phyloP scores from a whole-genome alignment of 2,888 invertebrate genomes.

The Micoletzkya japonica region DNA sequence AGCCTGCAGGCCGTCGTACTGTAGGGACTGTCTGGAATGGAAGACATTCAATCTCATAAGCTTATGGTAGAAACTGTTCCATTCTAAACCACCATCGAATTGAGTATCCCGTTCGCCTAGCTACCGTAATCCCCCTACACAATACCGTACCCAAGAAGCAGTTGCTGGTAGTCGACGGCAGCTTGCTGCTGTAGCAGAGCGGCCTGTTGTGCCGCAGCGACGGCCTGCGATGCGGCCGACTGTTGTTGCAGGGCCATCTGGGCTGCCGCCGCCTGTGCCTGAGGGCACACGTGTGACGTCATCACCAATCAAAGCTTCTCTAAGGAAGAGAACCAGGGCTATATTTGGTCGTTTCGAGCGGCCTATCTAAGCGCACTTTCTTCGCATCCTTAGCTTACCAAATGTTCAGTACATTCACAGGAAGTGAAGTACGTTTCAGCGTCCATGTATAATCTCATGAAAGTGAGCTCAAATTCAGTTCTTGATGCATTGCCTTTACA shows the following conservation, averaged over 20 bases:
- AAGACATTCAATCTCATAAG: neutral
- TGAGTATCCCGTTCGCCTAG: neutral
- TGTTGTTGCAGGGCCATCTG: conserved; percentile 2
- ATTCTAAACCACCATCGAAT: too few relatives aligned
- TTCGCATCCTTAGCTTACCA: too few relatives aligned
- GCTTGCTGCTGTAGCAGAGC: conserved; percentile 43
- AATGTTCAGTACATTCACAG: too few relatives aligned
- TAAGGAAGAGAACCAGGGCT: too few relatives aligned
- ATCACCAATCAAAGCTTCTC: too few relatives aligned
- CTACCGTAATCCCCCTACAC: neutral
- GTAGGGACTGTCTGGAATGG: conserved; percentile 23
- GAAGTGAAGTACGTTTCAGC: too few relatives aligned
- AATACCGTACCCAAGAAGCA: conserved; percentile 43
- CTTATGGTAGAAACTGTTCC: too few relatives aligned
- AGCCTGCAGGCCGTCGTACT: conserved; percentile 19
- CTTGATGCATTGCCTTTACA: too few relatives aligned
- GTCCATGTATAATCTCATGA: too few relatives aligned
- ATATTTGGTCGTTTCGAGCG: too few relatives aligned
- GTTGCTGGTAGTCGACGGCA: conserved; percentile 49
- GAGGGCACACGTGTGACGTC: too few relatives aligned
- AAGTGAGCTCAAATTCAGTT: neutral
- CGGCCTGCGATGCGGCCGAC: conserved; percentile 2
- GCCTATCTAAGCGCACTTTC: too few relatives aligned
- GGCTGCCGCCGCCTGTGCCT: conserved; percentile 16
- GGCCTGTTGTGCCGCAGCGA: conserved; percentile 40